phyloP scores from a whole-genome alignment of 2,797 vertebrate species.

The Silurus lanzhouensis region DNA sequence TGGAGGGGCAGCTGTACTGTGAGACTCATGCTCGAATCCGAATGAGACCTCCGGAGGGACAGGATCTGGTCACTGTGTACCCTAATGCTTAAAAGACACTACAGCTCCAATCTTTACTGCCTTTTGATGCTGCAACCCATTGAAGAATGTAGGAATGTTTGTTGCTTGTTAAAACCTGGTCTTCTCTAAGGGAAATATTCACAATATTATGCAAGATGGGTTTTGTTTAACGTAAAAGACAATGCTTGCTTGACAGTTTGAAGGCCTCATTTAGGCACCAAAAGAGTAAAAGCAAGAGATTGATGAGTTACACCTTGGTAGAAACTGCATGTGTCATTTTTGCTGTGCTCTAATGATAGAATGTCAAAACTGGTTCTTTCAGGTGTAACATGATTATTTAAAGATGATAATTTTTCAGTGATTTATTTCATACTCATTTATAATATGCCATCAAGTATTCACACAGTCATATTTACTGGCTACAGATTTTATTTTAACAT shows the following conservation, averaged over 20 bases:
- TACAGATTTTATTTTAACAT: neutral
- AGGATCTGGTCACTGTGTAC: constrained; percentile 81
- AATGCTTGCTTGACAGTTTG: constrained; percentile 29
- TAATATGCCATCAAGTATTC: neutral
- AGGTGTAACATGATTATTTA: neutral
- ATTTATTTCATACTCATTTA: neutral
- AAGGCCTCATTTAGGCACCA: neutral
- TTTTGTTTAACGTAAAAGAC: neutral
- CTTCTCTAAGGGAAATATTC: constrained; percentile 14
- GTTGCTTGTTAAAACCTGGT: constrained; percentile 3
- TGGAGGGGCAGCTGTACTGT: constrained; percentile 86
- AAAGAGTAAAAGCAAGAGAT: constrained; percentile 8
- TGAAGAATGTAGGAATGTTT: constrained; percentile 20
- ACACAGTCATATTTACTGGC: neutral
- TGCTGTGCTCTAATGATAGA: neutral
- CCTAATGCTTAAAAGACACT: constrained; percentile 73
- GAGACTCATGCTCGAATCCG: constrained; percentile 81
- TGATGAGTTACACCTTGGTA: too few relatives aligned
- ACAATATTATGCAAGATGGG: neutral
- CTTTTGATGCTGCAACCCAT: constrained; percentile 9
- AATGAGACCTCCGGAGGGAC: constrained; percentile 80
- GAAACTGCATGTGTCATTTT: neutral
- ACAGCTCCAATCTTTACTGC: neutral
- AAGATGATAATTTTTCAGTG: neutral
- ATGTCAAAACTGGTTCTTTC: neutral